phyloP scores from a whole-genome alignment of 2,797 vertebrate genomes.

The Molossus molossus region DNA sequence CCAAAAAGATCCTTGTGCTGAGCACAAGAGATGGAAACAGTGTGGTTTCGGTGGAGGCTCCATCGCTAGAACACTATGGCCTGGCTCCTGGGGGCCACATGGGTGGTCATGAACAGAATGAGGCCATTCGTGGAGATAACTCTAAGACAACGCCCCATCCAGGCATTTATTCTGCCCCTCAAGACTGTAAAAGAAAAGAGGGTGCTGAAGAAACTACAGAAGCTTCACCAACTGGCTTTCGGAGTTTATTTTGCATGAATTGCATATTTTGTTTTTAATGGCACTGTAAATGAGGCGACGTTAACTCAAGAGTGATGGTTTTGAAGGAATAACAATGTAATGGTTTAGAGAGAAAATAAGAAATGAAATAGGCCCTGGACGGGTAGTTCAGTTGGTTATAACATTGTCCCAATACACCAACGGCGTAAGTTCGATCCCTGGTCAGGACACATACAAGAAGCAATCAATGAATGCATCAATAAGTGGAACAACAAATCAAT shows the following conservation, averaged over 20 bases:
- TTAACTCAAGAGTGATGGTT: background rate
- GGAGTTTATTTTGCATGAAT: background rate
- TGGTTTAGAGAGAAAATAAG: background rate
- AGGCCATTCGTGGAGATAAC: no score
- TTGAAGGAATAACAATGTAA: background rate
- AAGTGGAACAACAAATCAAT: no score
- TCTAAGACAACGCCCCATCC: no score
- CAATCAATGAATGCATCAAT: no score
- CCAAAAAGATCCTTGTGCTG: fast-evolving
- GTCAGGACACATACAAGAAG: no score
- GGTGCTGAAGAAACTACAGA: background rate
- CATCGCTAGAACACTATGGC: background rate
- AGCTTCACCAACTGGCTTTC: background rate
- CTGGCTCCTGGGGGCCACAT: no score
- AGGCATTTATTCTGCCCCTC: background rate
- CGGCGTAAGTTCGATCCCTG: no score
- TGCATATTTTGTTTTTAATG: background rate
- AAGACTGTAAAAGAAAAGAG: background rate
- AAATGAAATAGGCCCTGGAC: background rate
- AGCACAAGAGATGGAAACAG: background rate
- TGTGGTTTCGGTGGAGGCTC: background rate
- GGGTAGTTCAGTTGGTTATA: no score
- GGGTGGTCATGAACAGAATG: background rate
- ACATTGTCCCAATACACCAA: no score
- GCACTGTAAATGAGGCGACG: fast-evolving